Base-by-base conservation (phyloP, 2,797 vertebrate species). In the Enteromius paludinosus region DNA sequence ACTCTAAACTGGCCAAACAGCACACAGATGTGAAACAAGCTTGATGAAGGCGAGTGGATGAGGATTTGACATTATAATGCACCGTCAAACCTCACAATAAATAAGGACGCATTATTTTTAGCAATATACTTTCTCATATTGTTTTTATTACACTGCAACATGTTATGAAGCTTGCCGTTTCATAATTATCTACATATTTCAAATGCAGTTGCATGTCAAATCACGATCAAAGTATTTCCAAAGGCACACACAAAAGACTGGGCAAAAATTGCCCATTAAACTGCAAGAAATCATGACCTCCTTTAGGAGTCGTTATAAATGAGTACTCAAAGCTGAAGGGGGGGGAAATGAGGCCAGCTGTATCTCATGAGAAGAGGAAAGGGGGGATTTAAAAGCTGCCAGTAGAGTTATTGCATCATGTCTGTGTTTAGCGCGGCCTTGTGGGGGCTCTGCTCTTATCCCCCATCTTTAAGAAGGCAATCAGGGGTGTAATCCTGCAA, bases 351-450 rank as follows among this genome's bases (percentile, higher is more conserved):
- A 76, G 82, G 80, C 45, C 83, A 86, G 47, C 68, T 73, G 73
- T 79, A 79, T 85, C 79, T 88, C 82, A 70, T 66, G 79, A 84
- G 81, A 85, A 82, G 69, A 79, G 61, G 38, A 74, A 66, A 78
- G 65, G 69, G 84, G 52, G 82, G 71, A 64, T 81, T 83, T 85
- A 78, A 76, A 87, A 70, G 78, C 56, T 84, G 72, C 61, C 56
- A 78, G 52, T 76, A 61, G 81, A 43, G 64, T 78, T 83, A 72
- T 89, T 87, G 89, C 88, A 87, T 89, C 84, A 86, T 75, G 79
- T 87, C 85, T 87, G 88, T 78, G 87, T 87, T 86, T 66, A 62
- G 62, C 25, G 61, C 25, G 33, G 74, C 77, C 78, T 79, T 81
- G 33, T 45, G 74, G 7, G 66, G 87, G 79, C 23, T 82, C 43